Base-by-base conservation (phyloP, 2,797 vertebrate species). In the Ctenosaura bakeri region DNA sequence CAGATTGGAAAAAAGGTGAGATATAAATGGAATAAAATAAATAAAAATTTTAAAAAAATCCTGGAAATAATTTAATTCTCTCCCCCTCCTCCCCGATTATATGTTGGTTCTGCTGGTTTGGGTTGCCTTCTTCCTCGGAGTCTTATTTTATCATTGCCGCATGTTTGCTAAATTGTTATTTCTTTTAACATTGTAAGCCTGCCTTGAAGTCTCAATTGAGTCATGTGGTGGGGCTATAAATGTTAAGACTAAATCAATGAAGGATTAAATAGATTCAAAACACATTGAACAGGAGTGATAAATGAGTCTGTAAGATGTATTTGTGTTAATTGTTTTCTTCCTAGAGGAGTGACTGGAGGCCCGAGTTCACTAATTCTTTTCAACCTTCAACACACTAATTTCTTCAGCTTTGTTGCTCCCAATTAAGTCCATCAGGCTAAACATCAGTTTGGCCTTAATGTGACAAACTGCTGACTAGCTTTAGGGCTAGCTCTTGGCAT, bases 251-350 rank as follows among this genome's bases (percentile, higher is more conserved):
- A 52, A 86, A 90, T 89, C 42, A 6, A 84, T 16, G 77, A 79
- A 83, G 83, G 80, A 50, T 79, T 85, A 91, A 91, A 93, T 35
- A 5, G 73, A 79, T 77, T 83, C 87, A 92, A 89, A 74, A 83
- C 82, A 90, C 76, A 95, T 90, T 89, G 83, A 90, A 90, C 76
- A 83, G 62, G 56, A 94, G 90, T 50, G 85, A 89, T 76, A 94
- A 90, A 74, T 14, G 89, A 88, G 16, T 29, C 38, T 89, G 89
- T 90, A 90, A 92, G 90, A 91, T 42, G 87, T 78, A 83, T 92
- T 87, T 87, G 54, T 86, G 22, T 52, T 91, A 87, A 89, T 92
- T 94, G 62, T 92, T 95, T 94, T 94, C 85, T 93, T 92, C 92
- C 93, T 81, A 56, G 84, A 95, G 90, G 73, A 93, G 12, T 74